Evolutionary conservation across 2,888 invertebrate species (phyloP), one percentile per base, ranked within the genome.

Genomic region (Coleophora flavipennella): DNA sequence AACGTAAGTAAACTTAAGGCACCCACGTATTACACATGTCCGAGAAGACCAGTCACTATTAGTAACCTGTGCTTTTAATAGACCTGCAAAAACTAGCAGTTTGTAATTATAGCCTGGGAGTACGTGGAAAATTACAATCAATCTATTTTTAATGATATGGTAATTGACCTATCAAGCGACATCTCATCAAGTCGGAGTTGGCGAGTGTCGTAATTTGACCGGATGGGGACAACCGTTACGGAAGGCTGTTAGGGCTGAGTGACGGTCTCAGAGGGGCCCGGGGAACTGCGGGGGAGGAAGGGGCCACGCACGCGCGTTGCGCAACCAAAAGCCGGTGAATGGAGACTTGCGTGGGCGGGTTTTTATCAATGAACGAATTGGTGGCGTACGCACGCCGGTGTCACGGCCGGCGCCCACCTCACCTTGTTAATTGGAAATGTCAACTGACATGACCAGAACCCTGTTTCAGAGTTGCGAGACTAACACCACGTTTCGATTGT

Each of bases 321-420:
- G 72, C 80, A 78, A 76, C 78, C 76, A 67, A 78, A 79, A 80
- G 80, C 80, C 80, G 83, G 80, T 75, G 60, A 56, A 67, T 64
- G 64, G 53, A 55, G 51, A 48, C 57, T 49, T 52, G 71, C 57
- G 81, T 80, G 75, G 79, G 84, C 64, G 77, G 67, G 52, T 80
- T 79, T 81, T 83, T 80, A 84, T 84, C 78, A 83, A 84, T 84
- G 84, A 75, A 80, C 78, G 63, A 79, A 78, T 72, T 76, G 61
- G 73, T 69, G 74, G 68, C 71, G 77, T 79, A 81, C 80, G 75
- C 76, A 69, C 73, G 65, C 48, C 51, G 55, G 67, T 77, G 81
- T 83, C 83, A 81, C 64, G 83, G 83, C 68, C 79, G 56, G 46
- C 55, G 53, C 53, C 55, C 55, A 44, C 53, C 50, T 51, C 43